Conservation (phyloP, 92 coral and sea anemone species). For the Anthopleura xanthogrammica region DNA sequence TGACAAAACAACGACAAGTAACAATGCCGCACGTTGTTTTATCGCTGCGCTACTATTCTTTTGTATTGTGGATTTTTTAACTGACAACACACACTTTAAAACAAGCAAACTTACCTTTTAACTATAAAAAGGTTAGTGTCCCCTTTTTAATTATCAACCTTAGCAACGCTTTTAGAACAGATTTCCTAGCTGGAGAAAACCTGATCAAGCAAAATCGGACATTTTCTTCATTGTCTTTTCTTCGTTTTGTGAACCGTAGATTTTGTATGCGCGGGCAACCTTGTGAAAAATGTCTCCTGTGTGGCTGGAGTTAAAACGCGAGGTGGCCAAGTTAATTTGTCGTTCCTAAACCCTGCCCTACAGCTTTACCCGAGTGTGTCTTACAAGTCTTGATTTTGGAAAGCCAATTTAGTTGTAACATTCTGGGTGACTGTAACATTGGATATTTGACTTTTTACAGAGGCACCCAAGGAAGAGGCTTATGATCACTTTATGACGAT, state of each 20-base stretch:
- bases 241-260: too few species aligned
- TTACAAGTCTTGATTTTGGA: too few species aligned
- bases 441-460: conserved; percentile 1
- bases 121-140: not conserved
- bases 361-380: too few species aligned
- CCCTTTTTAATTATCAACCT: not conserved
- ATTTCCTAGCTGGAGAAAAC: not conserved
- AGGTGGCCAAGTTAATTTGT: too few species aligned
- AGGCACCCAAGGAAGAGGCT: conserved; percentile 58
- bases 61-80: not conserved
- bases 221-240: too few species aligned
- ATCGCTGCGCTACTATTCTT: not conserved
- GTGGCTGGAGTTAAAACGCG: too few species aligned
- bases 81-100: not conserved
- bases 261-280: too few species aligned
- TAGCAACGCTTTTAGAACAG: not conserved
- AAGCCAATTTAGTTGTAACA: too few species aligned
- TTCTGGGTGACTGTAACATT: too few species aligned
- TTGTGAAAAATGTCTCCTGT: too few species aligned
- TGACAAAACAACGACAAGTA: not conserved
- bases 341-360: too few species aligned
- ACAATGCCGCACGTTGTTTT: not conserved
- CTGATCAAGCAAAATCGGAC: too few species aligned
- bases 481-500: conserved; percentile 80
- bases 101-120: not conserved